Evolutionary conservation across 2,797 vertebrate species (phyloP), one percentile per base, ranked within the genome.

Genomic region (Hyperoplus immaculatus): DNA sequence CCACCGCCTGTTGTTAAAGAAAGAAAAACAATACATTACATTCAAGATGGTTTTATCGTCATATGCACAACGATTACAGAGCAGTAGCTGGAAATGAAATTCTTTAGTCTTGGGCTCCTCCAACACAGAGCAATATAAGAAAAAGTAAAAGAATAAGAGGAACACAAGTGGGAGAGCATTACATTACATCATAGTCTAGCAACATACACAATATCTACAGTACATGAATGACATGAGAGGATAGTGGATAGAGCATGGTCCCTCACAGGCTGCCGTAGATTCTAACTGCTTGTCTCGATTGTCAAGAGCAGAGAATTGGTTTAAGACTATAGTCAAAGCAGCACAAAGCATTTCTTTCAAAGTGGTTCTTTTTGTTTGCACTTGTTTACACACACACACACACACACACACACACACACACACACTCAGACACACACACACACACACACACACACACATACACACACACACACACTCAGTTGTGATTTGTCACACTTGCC

Each of bases 401-500:
- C 29, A 29, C 29, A 29, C 29, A 29, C 29, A 29, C 29, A 29
- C 29, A 29, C 29, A 29, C 29, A 29, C 29, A 29, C 29, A 29
- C 29, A 29, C 29, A 29, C 29, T 1, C 29, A 29, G 2, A 29
- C 29, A 29, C 29, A 29, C 29, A 29, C 29, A 29, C 29, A 29
- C 29, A 29, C 29, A 29, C 29, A 29, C 29, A 29, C 29, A 29
- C 29, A 2, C 29, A 29, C 1, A 29, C 29, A 29, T 3, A 29
- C 29, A 29, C 29, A 29, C 29, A 29, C 29, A 29, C 29, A 29
- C 29, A 29, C 29, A 86, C 83, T 61, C 50, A 72, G 69, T 50
- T 92, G 83, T 51, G 74, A 85, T 75, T 83, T 90, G 39, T 88
- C 76, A 62, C 68, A 47, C 62, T 58, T 60, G 70, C 21, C 58